Base-by-base conservation (phyloP, 1,140 invertebrate genomes). In the Luehdorfia chinensis region DNA sequence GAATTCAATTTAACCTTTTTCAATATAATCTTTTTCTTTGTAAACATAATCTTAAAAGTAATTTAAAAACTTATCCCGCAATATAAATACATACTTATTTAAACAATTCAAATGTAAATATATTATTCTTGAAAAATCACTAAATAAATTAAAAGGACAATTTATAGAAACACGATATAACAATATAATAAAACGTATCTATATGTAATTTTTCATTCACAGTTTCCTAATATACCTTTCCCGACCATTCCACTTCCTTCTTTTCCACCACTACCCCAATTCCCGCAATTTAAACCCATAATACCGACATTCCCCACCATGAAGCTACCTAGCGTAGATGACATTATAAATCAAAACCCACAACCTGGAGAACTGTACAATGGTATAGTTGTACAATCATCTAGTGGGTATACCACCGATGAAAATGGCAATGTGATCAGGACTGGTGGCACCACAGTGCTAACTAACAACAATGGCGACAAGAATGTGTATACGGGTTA, bases 401-500 rank as follows among this genome's bases (percentile, higher is more conserved):
- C 13, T 1, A 67, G 55, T 14, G 51, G 36, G 0, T 41, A 50
- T 0, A 47, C 27, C 0, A 30, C 18, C 12, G 69, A 58, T 8
- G 36, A 54, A 1, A 41, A 69, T 4, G 75, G 74, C 1, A 75
- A 75, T 4, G 13, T 55, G 0, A 25, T 63, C 0, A 51, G 43
- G 16, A 48, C 32, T 6, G 64, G 65, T 8, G 65, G 62, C n/a
- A 59, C 64, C 9, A 51, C 61, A 1, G 32, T 77, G 11, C 0
- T 71, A 4, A 61, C 56, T 16, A 68, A 75, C 28, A 45, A 69
- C 4, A 62, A 71, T 25, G 72, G 70, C n/a, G 19, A 21, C 2
- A 21, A 3, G 2, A 21, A 21, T 2, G 19, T 3, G 19, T 21
- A 21, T 21, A 21, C 2, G 6, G 19, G 19, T 21, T 21, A 6